phyloP scores from a whole-genome alignment of 2,888 invertebrate genomes.

The Pycnomerus fuliginosus region DNA sequence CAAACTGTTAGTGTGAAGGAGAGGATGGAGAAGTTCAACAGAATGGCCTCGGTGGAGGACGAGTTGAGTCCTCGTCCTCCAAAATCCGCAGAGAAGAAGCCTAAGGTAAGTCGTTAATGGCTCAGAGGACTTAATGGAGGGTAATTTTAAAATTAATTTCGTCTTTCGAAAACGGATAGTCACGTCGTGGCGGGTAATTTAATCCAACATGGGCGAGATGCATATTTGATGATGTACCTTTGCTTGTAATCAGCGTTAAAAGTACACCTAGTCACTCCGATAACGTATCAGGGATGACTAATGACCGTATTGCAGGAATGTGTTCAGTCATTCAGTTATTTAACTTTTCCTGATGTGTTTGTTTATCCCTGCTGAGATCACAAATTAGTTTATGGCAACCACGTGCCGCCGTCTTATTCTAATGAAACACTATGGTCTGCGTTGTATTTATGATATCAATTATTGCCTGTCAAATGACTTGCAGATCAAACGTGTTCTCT shows the following conservation, averaged over 20 bases:
- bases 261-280: constrained; percentile 51
- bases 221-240: constrained; percentile 29
- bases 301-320: constrained; percentile 55
- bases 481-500: constrained; percentile 36
- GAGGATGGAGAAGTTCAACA: constrained; percentile 88
- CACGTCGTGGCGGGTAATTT: constrained; percentile 28
- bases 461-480: constrained; percentile 45
- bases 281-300: constrained; percentile 53
- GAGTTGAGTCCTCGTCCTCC: constrained; percentile 56
- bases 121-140: constrained; percentile 2
- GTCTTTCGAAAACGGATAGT: constrained; percentile 2
- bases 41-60: constrained; percentile 82
- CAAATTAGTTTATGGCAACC: constrained; percentile 62
- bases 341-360: constrained; percentile 59
- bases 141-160: too few relatives aligned
- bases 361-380: constrained; percentile 63
- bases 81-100: constrained; percentile 54
- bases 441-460: constrained; percentile 46
- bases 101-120: constrained; percentile 58
- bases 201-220: constrained; percentile 37
- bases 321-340: constrained; percentile 63
- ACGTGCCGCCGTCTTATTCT: constrained; percentile 39
- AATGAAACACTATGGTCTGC: constrained; percentile 32
- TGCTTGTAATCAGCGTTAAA: constrained; percentile 49
- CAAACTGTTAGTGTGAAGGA: constrained; percentile 80